phyloP scores from a whole-genome alignment of 2,888 invertebrate genomes.

The Xestobium rufovillosum region DNA sequence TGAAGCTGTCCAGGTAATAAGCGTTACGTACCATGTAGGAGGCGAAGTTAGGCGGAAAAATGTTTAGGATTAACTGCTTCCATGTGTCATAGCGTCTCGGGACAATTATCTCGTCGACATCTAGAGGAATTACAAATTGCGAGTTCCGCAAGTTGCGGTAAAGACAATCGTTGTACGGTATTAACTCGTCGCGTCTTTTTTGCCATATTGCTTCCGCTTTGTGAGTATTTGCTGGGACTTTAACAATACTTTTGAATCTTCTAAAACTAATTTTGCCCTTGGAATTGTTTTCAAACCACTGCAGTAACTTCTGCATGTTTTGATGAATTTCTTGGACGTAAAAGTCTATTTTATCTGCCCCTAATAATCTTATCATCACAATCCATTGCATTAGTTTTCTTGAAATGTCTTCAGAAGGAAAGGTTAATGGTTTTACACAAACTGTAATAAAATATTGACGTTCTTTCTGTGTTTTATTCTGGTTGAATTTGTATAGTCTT shows the following conservation, averaged over 20 bases:
- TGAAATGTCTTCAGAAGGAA: constrained; percentile 54
- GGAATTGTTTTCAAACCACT: constrained; percentile 39
- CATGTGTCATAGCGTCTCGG: constrained; percentile 55
- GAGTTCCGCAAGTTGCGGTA: constrained; percentile 61
- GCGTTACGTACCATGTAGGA: constrained; percentile 60
- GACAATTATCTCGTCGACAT: constrained; percentile 66
- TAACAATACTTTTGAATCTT: constrained; percentile 9
- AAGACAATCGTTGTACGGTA: constrained; percentile 72
- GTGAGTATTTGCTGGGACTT: constrained; percentile 7
- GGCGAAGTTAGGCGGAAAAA: constrained; percentile 40
- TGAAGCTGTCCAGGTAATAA: constrained; percentile 40
- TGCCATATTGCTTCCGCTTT: constrained; percentile 51
- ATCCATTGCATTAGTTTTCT: constrained; percentile 62
- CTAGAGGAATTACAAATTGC: constrained; percentile 59
- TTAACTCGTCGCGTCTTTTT: constrained; percentile 62
- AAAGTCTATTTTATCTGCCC: constrained; percentile 58
- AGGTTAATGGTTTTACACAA: constrained; percentile 67
- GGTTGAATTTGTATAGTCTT: constrained; percentile 32
- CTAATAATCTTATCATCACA: constrained; percentile 58
- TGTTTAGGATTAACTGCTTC: constrained; percentile 49
- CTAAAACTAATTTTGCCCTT: constrained; percentile 7
- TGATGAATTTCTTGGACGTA: constrained; percentile 56
- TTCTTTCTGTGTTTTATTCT: constrained; percentile 29
- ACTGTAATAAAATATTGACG: constrained; percentile 45
- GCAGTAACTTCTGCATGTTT: constrained; percentile 48